Evolutionary conservation across 2,113 vertebrate species (phyloP).

Genomic region (Alligator sinensis): DNA sequence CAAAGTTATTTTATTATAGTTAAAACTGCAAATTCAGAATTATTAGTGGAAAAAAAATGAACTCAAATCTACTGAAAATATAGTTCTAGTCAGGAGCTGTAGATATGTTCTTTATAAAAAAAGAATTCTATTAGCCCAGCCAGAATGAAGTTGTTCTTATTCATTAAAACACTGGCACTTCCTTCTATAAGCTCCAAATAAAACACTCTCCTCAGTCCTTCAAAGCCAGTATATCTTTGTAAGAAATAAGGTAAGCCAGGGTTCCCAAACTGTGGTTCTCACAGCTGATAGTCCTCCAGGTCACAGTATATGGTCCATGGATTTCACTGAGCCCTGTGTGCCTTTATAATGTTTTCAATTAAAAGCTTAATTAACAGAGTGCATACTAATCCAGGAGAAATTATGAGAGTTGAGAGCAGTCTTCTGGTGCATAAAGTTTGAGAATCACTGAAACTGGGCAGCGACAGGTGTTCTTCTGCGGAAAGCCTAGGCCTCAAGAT

Average conservation of each 20-base stretch:
- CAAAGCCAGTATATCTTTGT: background rate
- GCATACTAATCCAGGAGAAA: too few species aligned
- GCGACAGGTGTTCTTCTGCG: too few species aligned
- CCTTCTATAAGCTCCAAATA: background rate
- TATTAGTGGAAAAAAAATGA: background rate
- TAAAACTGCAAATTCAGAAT: background rate
- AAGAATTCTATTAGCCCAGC: background rate
- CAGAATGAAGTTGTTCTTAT: background rate
- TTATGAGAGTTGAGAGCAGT: too few species aligned
- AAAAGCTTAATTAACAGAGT: too few species aligned
- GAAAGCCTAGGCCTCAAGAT: background rate
- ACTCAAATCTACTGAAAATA: slow-evolving; percentile 1
- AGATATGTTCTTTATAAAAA: background rate
- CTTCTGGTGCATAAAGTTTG: too few species aligned
- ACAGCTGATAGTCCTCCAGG: too few species aligned
- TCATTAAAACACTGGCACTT: background rate
- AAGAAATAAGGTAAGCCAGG: background rate
- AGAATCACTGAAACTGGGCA: too few species aligned
- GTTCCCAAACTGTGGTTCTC: too few species aligned
- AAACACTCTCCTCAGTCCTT: background rate
- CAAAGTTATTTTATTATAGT: too few species aligned
- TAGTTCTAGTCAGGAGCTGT: background rate
- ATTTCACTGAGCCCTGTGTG: too few species aligned
- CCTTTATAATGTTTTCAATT: too few species aligned
- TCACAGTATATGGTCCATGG: too few species aligned